Percentiles rank a stretch among this genome's conserved stretches.
phyloP scores from a whole-genome alignment of 1,140 invertebrate genomes.

The Neoseiulus cucumeris region DNA sequence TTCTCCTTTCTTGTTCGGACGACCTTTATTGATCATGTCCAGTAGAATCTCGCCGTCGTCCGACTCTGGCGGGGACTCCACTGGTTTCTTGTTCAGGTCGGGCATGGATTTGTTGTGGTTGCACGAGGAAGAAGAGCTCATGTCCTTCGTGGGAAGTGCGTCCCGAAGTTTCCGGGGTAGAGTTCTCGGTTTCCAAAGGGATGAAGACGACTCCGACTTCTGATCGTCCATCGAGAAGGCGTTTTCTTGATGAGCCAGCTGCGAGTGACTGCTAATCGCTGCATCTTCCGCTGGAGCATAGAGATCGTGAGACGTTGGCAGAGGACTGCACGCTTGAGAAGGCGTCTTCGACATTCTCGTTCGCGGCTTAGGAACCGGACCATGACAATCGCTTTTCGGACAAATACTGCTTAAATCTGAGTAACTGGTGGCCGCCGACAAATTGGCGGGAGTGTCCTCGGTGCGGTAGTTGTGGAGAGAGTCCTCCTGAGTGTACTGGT shows the following conservation, averaged over 20 bases:
- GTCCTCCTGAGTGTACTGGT: neutral
- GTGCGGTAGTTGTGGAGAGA: neutral
- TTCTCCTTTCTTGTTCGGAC: neutral
- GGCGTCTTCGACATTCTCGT: neutral
- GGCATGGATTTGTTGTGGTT: slow-evolving; percentile 1
- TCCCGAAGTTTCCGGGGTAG: neutral
- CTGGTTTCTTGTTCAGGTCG: neutral
- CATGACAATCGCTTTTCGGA: neutral
- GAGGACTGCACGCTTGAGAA: neutral
- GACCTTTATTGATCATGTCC: neutral
- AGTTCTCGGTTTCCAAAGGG: neutral
- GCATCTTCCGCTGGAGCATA: neutral
- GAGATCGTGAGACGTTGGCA: neutral
- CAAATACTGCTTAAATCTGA: slow-evolving; percentile 4
- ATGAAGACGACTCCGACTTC: neutral
- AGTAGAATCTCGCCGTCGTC: neutral
- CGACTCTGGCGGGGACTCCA: neutral
- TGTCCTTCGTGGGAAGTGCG: neutral
- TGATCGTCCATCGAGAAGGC: neutral
- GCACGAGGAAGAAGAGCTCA: neutral
- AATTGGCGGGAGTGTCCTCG: neutral
- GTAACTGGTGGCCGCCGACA: neutral
- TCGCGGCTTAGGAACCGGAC: neutral
- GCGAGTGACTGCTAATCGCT: neutral
- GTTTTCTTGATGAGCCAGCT: neutral